These are phyloP conservation scores for Pissodes strobi DNA, from an alignment of 1,140 invertebrate genomes.

Conservation along the genomic window DNA sequence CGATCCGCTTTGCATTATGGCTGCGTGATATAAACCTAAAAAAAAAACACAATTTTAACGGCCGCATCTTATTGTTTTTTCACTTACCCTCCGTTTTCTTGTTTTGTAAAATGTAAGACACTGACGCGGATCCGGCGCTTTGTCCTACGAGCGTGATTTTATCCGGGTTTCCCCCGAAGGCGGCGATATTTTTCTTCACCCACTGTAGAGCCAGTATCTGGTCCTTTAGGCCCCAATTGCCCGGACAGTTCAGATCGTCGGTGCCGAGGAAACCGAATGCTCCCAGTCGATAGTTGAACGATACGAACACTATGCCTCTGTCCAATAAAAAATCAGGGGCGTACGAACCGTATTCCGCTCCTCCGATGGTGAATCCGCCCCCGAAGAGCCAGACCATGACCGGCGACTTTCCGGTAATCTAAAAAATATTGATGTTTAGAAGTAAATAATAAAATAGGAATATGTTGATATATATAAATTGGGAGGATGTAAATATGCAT, in stretches of 20 bases:
- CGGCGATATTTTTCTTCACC: constrained; percentile 55
- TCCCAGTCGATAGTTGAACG: constrained; percentile 62
- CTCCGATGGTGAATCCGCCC: constrained; percentile 45
- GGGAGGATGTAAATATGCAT: too few relatives aligned
- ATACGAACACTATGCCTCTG: constrained; percentile 59
- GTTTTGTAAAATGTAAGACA: constrained; percentile 29
- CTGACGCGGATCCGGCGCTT: constrained; percentile 36
- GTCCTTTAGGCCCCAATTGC: constrained; percentile 59
- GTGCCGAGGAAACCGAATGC: constrained; percentile 41
- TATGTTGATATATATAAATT: not conserved
- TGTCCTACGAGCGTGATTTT: constrained; percentile 39
- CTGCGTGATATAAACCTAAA: constrained; percentile 37
- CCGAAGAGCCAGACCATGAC: constrained; percentile 54
- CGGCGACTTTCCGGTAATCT: constrained; percentile 26
- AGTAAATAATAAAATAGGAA: not conserved
- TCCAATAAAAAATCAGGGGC: constrained; percentile 57
- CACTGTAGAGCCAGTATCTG: constrained; percentile 56
- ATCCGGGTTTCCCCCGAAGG: constrained; percentile 45
- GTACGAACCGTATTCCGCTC: constrained; percentile 45
- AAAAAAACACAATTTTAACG: not conserved
- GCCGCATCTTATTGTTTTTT: not conserved
- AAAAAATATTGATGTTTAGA: constrained; percentile 1
- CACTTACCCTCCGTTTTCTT: constrained; percentile 9
- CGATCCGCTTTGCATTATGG: constrained; percentile 44
- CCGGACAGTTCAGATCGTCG: constrained; percentile 47